These are phyloP conservation scores for Yponomeuta cagnagella DNA, from an alignment of 2,888 invertebrate species.

Conservation along the genomic window DNA sequence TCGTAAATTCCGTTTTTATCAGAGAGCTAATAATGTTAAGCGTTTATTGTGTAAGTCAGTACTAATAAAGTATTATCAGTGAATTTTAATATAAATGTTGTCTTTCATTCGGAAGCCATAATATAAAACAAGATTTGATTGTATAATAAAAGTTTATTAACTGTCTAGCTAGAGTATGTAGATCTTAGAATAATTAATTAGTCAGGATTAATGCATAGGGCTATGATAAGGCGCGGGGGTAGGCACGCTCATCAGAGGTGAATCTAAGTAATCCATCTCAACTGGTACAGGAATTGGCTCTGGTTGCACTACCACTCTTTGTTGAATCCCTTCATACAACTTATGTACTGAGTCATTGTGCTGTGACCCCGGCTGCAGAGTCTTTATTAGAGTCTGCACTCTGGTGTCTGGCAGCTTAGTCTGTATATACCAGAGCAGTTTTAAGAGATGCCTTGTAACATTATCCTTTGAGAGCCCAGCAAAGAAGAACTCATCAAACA, in stretches of 20 bases:
- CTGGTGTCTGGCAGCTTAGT: conserved; percentile 87
- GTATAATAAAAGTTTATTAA: background rate
- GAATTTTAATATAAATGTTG: conserved; percentile 1
- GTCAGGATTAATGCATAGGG: background rate
- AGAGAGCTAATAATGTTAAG: conserved; percentile 5
- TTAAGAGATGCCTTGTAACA: conserved; percentile 92
- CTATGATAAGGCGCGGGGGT: conserved; percentile 84
- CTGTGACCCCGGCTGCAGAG: conserved; percentile 83
- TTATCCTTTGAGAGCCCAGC: conserved; percentile 92
- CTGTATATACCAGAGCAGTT: conserved; percentile 93
- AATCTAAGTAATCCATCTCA: conserved; percentile 85
- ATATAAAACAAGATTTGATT: background rate
- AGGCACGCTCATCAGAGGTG: conserved; percentile 90
- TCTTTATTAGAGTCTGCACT: conserved; percentile 87
- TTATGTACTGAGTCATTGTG: conserved; percentile 91
- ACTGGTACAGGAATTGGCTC: conserved; percentile 78
- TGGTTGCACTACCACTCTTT: conserved; percentile 84
- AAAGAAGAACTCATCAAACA: conserved; percentile 97
- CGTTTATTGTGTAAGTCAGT: conserved; percentile 13
- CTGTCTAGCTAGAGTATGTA: conserved; percentile 15
- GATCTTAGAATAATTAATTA: conserved; percentile 27
- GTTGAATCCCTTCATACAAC: conserved; percentile 84
- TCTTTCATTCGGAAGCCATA: background rate
- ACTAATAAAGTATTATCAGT: conserved; percentile 15
- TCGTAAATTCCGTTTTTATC: background rate